Percentiles rank a stretch among this genome's conserved stretches.
These are phyloP conservation scores for Oncorhynchus clarkii DNA, from an alignment of 2,113 vertebrate genomes.

Conservation along the genomic window DNA sequence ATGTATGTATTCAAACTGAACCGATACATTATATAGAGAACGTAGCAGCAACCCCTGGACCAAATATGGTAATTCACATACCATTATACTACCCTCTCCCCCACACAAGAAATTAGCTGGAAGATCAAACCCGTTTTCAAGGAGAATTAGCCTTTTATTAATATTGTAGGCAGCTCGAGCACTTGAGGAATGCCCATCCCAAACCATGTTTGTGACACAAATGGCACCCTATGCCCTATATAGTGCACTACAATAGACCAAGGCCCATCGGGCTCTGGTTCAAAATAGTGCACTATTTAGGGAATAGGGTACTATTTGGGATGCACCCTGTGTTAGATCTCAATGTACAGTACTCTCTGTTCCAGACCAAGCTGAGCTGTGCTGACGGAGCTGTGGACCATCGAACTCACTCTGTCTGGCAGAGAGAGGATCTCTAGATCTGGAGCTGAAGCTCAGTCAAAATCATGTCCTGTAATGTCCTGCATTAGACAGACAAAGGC, in stretches of 20 bases:
- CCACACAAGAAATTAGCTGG: conserved; percentile 9
- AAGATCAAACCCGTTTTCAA: neutral
- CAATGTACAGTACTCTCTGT: neutral
- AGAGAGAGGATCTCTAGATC: neutral
- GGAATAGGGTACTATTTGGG: too few species aligned
- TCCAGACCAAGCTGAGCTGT: neutral
- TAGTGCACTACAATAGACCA: neutral
- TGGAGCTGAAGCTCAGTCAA: neutral
- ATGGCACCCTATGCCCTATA: neutral
- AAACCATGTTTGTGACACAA: neutral
- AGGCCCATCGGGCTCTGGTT: too few species aligned
- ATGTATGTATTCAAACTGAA: conserved; percentile 16
- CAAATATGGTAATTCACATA: conserved; percentile 15
- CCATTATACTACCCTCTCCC: conserved; percentile 1
- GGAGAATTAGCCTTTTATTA: conserved; percentile 10
- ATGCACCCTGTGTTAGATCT: neutral
- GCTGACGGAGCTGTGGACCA: too few species aligned
- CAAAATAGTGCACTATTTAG: too few species aligned
- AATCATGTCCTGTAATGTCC: neutral
- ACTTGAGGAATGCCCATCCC: neutral
- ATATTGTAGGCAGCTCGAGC: neutral
- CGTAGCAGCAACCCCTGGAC: neutral
- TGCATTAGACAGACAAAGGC: neutral
- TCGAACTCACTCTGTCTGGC: neutral
- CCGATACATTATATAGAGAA: neutral